These are phyloP conservation scores for Hippocampus zosterae DNA, from an alignment of 2,113 vertebrate species.

Conservation along the genomic window DNA sequence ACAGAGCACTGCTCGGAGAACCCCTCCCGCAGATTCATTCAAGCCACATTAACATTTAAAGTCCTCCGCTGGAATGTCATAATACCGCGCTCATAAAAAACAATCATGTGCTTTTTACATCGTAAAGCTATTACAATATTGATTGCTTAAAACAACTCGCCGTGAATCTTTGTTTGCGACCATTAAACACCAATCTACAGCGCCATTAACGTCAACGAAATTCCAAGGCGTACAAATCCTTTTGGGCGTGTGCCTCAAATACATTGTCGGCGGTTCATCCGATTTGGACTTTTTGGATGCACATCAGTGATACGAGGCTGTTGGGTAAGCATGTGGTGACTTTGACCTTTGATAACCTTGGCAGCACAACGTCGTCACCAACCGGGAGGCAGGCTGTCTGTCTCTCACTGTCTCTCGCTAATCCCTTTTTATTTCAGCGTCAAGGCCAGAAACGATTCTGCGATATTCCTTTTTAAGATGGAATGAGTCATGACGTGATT, in stretches of 20 bases:
- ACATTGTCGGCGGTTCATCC: constrained; percentile 8
- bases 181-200: neutral
- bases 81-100: constrained; percentile 9
- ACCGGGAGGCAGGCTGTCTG: constrained; percentile 68
- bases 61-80: constrained; percentile 29
- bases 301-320: constrained; percentile 36
- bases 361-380: constrained; percentile 47
- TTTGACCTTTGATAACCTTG: constrained; percentile 68
- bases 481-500: neutral
- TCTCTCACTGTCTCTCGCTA: constrained; percentile 38
- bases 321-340: constrained; percentile 56
- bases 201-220: neutral
- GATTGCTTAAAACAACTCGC: constrained; percentile 2
- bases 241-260: constrained; percentile 2
- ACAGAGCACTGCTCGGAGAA: constrained; percentile 41
- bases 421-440: constrained; percentile 35
- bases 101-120: constrained; percentile 14
- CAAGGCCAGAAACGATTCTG: constrained; percentile 28
- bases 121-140: constrained; percentile 9
- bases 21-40: constrained; percentile 30
- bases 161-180: neutral
- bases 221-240: neutral
- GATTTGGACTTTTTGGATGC: constrained; percentile 32
- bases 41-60: constrained; percentile 36
- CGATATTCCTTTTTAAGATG: constrained; percentile 10